phyloP scores from a whole-genome alignment of 2,797 vertebrate species.

The Capromys pilorides region DNA sequence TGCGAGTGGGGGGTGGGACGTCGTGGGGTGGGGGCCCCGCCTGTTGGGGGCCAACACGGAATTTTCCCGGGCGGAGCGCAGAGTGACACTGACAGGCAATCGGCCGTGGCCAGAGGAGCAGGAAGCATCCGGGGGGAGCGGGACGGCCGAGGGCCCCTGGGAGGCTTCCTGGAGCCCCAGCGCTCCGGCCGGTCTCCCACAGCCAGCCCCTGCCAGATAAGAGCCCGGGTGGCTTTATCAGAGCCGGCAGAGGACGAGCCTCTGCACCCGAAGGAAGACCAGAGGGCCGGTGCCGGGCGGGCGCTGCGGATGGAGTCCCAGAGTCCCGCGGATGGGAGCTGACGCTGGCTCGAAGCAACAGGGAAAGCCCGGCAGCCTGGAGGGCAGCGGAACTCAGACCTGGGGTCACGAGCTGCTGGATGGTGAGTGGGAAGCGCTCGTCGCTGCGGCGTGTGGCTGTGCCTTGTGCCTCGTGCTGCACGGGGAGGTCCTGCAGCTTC shows the following conservation, averaged over 20 bases:
- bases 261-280: background rate
- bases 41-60: constrained; percentile 67
- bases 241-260: background rate
- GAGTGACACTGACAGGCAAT: constrained; percentile 68
- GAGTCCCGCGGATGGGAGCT: background rate
- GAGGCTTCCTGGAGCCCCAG: constrained; percentile 66
- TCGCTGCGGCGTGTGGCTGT: background rate
- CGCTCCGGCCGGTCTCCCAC: background rate
- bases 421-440: constrained; percentile 57
- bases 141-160: background rate
- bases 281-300: background rate
- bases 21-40: constrained; percentile 60
- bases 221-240: constrained; percentile 28
- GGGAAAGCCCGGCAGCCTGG: background rate
- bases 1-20: constrained; percentile 62
- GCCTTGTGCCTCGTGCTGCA: background rate
- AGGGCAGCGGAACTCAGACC: background rate
- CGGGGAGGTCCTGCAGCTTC: background rate
- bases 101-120: background rate
- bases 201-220: constrained; percentile 65
- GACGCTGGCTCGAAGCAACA: rapidly evolving
- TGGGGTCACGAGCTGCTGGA: background rate
- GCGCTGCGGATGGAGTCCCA: rapidly evolving
- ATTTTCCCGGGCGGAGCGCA: constrained; percentile 36
- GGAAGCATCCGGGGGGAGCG: constrained; percentile 63